These are phyloP conservation scores for Melipona beecheii DNA, from an alignment of 2,888 invertebrate species.

Conservation along the genomic window DNA sequence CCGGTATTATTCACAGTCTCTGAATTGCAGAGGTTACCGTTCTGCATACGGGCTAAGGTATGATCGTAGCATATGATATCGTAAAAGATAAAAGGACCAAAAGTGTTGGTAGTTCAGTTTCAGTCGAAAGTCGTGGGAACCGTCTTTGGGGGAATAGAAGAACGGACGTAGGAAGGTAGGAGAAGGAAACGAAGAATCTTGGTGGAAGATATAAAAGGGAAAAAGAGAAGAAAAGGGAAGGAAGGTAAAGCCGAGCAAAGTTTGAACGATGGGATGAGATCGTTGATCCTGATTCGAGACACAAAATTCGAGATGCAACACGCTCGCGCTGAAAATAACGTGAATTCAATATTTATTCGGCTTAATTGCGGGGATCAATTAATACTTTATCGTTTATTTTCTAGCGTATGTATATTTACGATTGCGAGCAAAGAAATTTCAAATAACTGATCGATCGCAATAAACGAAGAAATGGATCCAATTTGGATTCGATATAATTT, in stretches of 20 bases:
- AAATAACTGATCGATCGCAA: neutral
- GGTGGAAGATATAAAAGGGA: conserved; percentile 44
- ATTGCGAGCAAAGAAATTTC: neutral
- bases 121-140: conserved; percentile 71
- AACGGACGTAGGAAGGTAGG: conserved; percentile 43
- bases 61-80: neutral
- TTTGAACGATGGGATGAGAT: conserved; percentile 61
- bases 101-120: conserved; percentile 59
- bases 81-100: conserved; percentile 29
- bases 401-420: neutral
- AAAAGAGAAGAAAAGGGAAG: conserved; percentile 53
- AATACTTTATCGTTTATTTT: conserved; percentile 47
- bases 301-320: conserved; percentile 57
- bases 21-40: too few relatives aligned
- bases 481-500: neutral
- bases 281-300: conserved; percentile 50
- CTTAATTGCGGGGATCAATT: conserved; percentile 29
- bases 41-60: too few relatives aligned
- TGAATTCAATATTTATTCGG: conserved; percentile 19
- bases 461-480: neutral
- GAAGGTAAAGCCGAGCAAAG: conserved; percentile 56
- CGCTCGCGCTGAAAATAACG: conserved; percentile 41
- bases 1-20: too few relatives aligned
- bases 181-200: conserved; percentile 52
- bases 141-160: conserved; percentile 59